Evolutionary conservation across 2,888 invertebrate species (phyloP).

Genomic region (Tuta absoluta): DNA sequence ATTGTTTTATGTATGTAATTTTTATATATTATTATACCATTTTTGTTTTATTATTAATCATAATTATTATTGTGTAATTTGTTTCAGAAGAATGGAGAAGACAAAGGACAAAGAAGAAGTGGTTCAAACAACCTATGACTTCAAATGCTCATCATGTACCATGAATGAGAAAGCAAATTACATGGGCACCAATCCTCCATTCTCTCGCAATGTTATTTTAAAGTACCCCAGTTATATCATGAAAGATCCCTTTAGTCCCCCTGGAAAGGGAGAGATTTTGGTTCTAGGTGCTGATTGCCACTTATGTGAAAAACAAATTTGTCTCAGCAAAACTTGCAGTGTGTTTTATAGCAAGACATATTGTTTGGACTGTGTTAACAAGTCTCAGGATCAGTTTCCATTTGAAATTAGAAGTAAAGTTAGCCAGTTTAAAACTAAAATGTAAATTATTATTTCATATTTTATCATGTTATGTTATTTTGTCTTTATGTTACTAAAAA

Average conservation of each 20-base stretch:
- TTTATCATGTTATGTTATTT: neutral
- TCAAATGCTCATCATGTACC: constrained; percentile 84
- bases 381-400: constrained; percentile 84
- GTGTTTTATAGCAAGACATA: constrained; percentile 88
- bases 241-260: constrained; percentile 91
- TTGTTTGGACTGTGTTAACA: constrained; percentile 86
- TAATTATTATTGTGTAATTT: constrained; percentile 30
- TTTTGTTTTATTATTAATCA: neutral
- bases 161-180: constrained; percentile 87
- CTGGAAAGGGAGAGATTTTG: constrained; percentile 87
- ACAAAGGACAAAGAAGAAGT: constrained; percentile 50
- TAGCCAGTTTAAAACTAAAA: constrained; percentile 57
- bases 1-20: constrained; percentile 31
- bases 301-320: constrained; percentile 85
- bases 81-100: constrained; percentile 62
- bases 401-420: constrained; percentile 84
- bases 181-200: constrained; percentile 88
- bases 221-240: constrained; percentile 89
- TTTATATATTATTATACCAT: neutral
- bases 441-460: neutral
- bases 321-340: constrained; percentile 88
- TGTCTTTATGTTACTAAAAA: constrained; percentile 3
- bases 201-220: constrained; percentile 84
- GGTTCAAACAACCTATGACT: constrained; percentile 62
- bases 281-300: constrained; percentile 89